Conservation (phyloP, 2,113 vertebrate genomes). For the Ameiurus melas region DNA sequence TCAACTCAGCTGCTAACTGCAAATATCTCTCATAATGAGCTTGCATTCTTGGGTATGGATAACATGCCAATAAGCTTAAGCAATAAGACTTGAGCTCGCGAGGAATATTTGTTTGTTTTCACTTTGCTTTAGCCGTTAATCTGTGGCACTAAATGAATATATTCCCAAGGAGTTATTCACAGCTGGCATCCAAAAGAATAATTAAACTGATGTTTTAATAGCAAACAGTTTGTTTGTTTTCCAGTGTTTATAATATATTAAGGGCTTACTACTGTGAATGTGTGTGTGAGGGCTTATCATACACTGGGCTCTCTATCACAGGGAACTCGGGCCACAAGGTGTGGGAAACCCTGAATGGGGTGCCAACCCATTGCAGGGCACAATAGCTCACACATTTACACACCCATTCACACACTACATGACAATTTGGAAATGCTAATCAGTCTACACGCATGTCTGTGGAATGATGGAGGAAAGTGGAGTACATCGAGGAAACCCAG, state of each 20-base stretch:
- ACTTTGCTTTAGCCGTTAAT: background rate
- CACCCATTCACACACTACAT: too few relatives aligned
- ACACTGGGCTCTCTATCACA: too few relatives aligned
- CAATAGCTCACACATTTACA: too few relatives aligned
- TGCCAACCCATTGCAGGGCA: too few relatives aligned
- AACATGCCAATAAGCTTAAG: background rate
- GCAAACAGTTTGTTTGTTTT: background rate
- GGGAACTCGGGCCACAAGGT: too few relatives aligned
- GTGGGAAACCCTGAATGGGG: too few relatives aligned
- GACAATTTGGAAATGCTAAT: too few relatives aligned
- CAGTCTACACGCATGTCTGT: too few relatives aligned
- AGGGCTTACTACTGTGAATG: background rate
- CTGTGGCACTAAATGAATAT: background rate
- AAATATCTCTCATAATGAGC: background rate
- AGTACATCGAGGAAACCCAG: too few relatives aligned
- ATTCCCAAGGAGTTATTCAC: background rate
- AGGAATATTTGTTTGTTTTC: background rate
- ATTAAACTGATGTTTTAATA: background rate
- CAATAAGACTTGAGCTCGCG: conserved; percentile 8
- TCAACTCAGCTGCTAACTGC: background rate
- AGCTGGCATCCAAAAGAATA: conserved; percentile 4
- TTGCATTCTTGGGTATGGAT: background rate
- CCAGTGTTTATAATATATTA: conserved; percentile 6
- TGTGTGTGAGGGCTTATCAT: background rate
- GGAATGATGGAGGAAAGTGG: too few relatives aligned